Percentiles rank a stretch among this genome's conserved stretches.
Evolutionary conservation across 2,888 invertebrate genomes (phyloP).

Genomic region (Drosophila pseudotalamancana): DNA sequence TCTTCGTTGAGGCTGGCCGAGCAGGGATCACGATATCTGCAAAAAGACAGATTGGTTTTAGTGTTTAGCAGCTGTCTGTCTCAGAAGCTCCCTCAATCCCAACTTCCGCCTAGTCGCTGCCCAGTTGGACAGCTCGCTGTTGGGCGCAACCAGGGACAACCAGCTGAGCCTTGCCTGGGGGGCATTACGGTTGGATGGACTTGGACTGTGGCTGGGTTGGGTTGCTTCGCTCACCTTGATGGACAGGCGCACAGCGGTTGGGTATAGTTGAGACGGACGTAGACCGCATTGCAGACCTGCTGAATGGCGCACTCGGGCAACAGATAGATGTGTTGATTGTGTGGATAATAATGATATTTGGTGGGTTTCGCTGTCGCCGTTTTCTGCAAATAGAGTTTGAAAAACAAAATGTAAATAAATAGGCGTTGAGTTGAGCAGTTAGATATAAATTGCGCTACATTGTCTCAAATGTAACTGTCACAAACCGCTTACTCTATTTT

Average conservation of each 20-base stretch:
- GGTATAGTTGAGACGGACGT: conserved; percentile 95
- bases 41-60: conserved; percentile 50
- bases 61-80: conserved; percentile 44
- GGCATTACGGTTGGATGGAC: conserved; percentile 6
- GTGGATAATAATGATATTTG: conserved; percentile 97
- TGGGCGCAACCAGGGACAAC: conserved; percentile 22
- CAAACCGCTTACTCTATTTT: too few relatives aligned
- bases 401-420: neutral
- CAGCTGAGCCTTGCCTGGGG: conserved; percentile 10
- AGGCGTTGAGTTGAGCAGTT: neutral
- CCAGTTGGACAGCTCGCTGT: conserved; percentile 17
- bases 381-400: conserved; percentile 85
- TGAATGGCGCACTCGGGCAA: conserved; percentile 97
- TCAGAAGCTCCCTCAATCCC: neutral
- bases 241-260: conserved; percentile 97
- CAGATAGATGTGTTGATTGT: conserved; percentile 96
- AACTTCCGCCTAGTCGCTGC: neutral
- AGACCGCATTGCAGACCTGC: conserved; percentile 97
- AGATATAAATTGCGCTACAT: neutral
- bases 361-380: conserved; percentile 93
- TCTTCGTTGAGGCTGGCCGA: conserved; percentile 95
- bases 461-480: too few relatives aligned
- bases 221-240: conserved; percentile 85
- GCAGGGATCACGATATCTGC: conserved; percentile 92
- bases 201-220: neutral